Percentiles rank a stretch among this genome's conserved stretches.
Conservation (phyloP, 2,113 vertebrate genomes). For the Holacanthus passer region DNA sequence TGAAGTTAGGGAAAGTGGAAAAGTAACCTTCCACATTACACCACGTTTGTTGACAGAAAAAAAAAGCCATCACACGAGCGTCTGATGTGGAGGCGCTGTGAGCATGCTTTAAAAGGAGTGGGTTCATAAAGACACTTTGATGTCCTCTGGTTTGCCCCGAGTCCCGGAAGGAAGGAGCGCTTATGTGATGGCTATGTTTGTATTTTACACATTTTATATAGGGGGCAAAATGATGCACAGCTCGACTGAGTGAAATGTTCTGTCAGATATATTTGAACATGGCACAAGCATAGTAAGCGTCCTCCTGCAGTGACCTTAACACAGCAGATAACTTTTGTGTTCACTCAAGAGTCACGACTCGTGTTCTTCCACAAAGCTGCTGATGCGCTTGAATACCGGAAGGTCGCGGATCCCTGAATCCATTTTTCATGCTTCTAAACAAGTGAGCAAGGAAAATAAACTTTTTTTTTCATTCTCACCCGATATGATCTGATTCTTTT, state of each 20-base stretch:
- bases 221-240: constrained; percentile 9
- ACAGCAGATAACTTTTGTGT: constrained; percentile 37
- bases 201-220: constrained; percentile 16
- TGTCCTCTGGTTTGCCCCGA: constrained; percentile 53
- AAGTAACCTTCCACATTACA: neutral
- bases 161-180: constrained; percentile 12
- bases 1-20: neutral
- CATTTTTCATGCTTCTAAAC: constrained; percentile 51
- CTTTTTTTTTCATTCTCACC: neutral
- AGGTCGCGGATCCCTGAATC: constrained; percentile 38
- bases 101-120: constrained; percentile 45
- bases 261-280: neutral
- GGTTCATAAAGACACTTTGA: constrained; percentile 60
- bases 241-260: constrained; percentile 3
- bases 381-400: constrained; percentile 53
- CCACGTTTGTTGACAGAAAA: constrained; percentile 49
- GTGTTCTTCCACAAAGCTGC: constrained; percentile 28
- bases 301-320: constrained; percentile 24
- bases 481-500: neutral
- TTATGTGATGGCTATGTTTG: constrained; percentile 14
- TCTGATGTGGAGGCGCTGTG: constrained; percentile 50
- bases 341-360: constrained; percentile 30
- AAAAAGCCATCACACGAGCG: constrained; percentile 29
- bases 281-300: neutral
- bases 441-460: constrained; percentile 11